Evolutionary conservation across 2,113 vertebrate species (phyloP), one percentile per base, ranked within the genome.

Genomic region (Sprattus sprattus): DNA sequence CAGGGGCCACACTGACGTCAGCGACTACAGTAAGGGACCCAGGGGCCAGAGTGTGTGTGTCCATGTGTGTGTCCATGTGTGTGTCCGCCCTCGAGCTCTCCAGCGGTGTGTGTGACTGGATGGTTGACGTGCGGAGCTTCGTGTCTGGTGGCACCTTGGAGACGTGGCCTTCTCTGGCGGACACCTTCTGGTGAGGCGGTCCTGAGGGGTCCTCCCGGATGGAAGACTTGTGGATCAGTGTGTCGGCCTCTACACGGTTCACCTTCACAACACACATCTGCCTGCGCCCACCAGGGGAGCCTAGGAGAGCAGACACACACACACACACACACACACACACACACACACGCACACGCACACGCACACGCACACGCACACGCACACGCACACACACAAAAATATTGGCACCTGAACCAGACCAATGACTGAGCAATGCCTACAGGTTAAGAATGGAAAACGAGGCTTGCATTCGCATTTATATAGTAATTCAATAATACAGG

Each of bases 251-350:
- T 6, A 95, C 92, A n/a, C 94, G 90, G 85, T 94, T 96, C 64
- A 95, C 94, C 82, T 94, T 96, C 32, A 95, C 95, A 28, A 95
- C 94, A 89, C 94, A 95, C 91, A 95, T 93, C 90, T 95, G 95
- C 85, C 92, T 92, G 90, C 94, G 94, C 71, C 92, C 87, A 91
- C 92, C 94, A 93, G 93, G 45, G 1, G 86, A 52, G 1, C 89
- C 89, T 71, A 67, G 85, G 85, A 15, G 16, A 83, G 89, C 0
- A 84, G 60, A 83, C 11, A 60, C 16, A 86, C 1, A 83, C n/a
- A 83, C 13, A 13, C 39, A 2, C 10, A 67, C 45, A 64, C 28
- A 85, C 47, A 39, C 39, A 39, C 39, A 39, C 39, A 39, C 39
- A 39, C 39, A 39, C 10, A 67, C 45, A 64, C 28, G 83, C 47